Evolutionary conservation across 2,113 vertebrate genomes (phyloP).

Genomic region (Aphyosemion australe): DNA sequence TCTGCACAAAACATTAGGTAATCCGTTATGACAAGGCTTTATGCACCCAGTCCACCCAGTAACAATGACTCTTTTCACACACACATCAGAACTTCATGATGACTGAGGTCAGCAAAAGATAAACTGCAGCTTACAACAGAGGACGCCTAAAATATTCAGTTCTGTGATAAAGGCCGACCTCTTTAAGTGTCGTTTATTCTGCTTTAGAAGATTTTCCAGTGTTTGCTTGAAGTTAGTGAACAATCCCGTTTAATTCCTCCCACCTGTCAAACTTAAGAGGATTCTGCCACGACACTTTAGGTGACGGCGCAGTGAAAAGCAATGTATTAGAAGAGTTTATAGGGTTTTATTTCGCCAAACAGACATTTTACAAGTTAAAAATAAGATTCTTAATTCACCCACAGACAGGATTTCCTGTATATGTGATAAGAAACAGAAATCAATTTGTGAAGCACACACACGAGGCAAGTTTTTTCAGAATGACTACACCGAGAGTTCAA

Average conservation of each 20-base stretch:
- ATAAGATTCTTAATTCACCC: too few relatives aligned
- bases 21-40: constrained; percentile 77
- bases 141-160: background rate
- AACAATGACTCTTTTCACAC: constrained; percentile 62
- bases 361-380: too few relatives aligned
- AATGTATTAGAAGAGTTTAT: too few relatives aligned
- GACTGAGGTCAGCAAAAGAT: constrained; percentile 12
- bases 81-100: constrained; percentile 1
- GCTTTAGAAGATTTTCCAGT: too few relatives aligned
- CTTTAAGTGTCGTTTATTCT: background rate
- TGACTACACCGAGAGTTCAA: background rate
- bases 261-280: constrained; percentile 15
- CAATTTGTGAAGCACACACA: background rate
- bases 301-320: background rate
- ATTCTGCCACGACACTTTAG: constrained; percentile 3
- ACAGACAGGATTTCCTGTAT: background rate
- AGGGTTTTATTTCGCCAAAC: too few relatives aligned
- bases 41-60: constrained; percentile 41
- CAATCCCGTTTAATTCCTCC: constrained; percentile 4
- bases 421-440: background rate
- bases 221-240: constrained; percentile 1
- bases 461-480: background rate
- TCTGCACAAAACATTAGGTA: constrained; percentile 71
- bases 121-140: background rate
- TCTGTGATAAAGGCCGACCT: background rate